phyloP scores from a whole-genome alignment of 2,888 invertebrate species.

The Epistrophe grossulariae region DNA sequence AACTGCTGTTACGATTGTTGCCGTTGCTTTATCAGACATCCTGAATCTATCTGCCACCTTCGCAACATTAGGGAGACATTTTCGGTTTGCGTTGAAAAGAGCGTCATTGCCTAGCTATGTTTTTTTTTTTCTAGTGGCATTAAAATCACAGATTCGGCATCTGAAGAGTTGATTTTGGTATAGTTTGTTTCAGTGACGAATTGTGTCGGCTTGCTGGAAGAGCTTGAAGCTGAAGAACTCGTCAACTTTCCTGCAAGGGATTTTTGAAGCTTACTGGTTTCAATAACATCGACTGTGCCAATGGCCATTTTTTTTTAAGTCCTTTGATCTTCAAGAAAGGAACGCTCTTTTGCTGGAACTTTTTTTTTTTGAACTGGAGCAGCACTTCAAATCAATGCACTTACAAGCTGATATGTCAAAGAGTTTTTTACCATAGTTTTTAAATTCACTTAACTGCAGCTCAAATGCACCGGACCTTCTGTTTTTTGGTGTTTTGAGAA shows the following conservation, averaged over 20 bases:
- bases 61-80: background rate
- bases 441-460: background rate
- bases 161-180: background rate
- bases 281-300: background rate
- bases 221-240: background rate
- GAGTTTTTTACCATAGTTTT: background rate
- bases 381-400: background rate
- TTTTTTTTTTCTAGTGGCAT: background rate
- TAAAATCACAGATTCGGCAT: background rate
- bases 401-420: background rate
- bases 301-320: slow-evolving; percentile 2
- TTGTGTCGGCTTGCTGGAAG: background rate
- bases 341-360: slow-evolving; percentile 4
- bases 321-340: slow-evolving; percentile 2
- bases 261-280: background rate
- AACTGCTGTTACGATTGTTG: background rate
- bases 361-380: slow-evolving; percentile 7
- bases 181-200: background rate
- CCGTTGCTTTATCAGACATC: background rate
- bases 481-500: too few species aligned
- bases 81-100: background rate
- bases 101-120: background rate
- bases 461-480: background rate
- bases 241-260: background rate
- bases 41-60: background rate